phyloP scores from a whole-genome alignment of 92 coral and sea anemone species.

The Heteractis magnifica region DNA sequence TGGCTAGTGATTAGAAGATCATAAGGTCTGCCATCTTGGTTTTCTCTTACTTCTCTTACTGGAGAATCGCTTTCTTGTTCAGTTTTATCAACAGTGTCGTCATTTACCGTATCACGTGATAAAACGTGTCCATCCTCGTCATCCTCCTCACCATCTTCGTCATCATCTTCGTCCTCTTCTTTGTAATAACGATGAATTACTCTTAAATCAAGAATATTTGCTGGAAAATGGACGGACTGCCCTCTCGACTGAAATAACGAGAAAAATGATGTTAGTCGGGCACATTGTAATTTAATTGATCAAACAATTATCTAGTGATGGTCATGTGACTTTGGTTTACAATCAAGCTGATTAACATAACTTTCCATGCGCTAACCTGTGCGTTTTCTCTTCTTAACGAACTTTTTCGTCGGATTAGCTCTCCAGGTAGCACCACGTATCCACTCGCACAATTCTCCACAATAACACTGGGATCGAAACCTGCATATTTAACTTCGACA shows the following conservation, averaged over 20 bases:
- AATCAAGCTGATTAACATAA: too few species aligned
- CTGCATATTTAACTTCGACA: conserved; percentile 20
- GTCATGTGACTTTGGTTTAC: too few species aligned
- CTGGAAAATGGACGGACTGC: conserved; percentile 59
- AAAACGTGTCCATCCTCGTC: conserved; percentile 23
- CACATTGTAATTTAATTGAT: too few species aligned
- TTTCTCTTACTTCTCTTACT: not conserved
- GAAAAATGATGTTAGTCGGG: not conserved
- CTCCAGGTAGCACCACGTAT: conserved; percentile 62
- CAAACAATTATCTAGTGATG: too few species aligned
- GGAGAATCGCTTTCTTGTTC: conserved; percentile 2
- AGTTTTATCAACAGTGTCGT: not conserved
- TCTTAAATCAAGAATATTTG: conserved; percentile 59
- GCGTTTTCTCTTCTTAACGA: conserved; percentile 51
- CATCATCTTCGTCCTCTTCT: conserved; percentile 49
- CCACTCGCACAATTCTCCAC: conserved; percentile 43
- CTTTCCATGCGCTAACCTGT: conserved; percentile 27
- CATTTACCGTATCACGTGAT: not conserved
- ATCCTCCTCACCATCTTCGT: conserved; percentile 31
- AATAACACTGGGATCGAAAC: conserved; percentile 38
- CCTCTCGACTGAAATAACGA: conserved; percentile 33
- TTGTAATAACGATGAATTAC: conserved; percentile 50
- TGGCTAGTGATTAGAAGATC: conserved; percentile 9
- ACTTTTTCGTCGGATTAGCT: conserved; percentile 48
- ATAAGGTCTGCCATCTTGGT: not conserved